Evolutionary conservation across 2,888 invertebrate genomes (phyloP), one percentile per base, ranked within the genome.

Genomic region (Hirtodrosophila trivittata): DNA sequence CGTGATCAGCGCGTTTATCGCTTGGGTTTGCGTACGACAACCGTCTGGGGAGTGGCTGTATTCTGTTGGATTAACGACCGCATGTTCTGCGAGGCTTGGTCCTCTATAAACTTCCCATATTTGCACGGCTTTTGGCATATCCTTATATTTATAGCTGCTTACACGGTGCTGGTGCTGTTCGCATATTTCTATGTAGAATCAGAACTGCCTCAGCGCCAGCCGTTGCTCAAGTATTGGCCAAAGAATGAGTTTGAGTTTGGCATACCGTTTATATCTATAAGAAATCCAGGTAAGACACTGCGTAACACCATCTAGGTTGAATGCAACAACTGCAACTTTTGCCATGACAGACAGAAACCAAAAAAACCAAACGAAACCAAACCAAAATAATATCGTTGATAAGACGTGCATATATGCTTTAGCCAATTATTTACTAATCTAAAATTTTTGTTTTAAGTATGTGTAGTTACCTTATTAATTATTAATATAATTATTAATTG

Each of bases 51-150:
- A 10, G 88, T 95, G 13, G 96, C 96, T 0, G 93, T 95, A 10
- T 92, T 93, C 76, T 95, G 95, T 87, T 96, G 96, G 96, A 90
- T 95, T 32, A 93, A 94, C 83, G 96, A 96, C 90, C 92, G 95
- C 5, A 90, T 95, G 86, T 94, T 95, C 89, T 96, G 96, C 89
- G 95, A 95, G 77, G 93, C 94, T 12, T 96, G 95, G 95, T 93
- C 94, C 1, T 92, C 93, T 9, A 92, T 95, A 8, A 93, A 95
- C 90, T 95, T 96, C 80, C 96, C 96, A 0, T 96, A 96, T 90
- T 92, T 96, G 84, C 96, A 96, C 88, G 95, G 95, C 8, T 92
- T 95, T 12, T 96, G 96, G 96, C 96, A 96, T 89, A 91, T 96
- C 9, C 93, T 96, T 49, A 95, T 95, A 72, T 95, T 95, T 84